phyloP scores from a whole-genome alignment of 1,140 invertebrate genomes.

The Caerostris extrusa region DNA sequence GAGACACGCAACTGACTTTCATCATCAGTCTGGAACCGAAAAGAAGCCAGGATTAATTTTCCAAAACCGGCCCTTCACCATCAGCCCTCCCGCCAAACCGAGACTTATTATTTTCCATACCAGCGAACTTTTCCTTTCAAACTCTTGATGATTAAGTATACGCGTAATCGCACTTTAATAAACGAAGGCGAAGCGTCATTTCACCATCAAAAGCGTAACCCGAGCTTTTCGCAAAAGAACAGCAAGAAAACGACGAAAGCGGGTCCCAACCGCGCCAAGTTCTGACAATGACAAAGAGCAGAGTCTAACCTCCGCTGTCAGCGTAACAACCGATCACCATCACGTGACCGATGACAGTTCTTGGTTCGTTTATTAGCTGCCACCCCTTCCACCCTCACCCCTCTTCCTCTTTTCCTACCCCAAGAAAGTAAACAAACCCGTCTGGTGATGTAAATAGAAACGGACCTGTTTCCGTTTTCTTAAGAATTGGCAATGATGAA shows the following conservation, averaged over 20 bases:
- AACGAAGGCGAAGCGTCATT: conserved; percentile 5
- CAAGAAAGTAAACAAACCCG: conserved; percentile 27
- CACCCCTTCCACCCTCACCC: too few species aligned
- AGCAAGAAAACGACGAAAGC: not conserved
- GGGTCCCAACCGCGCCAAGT: not conserved
- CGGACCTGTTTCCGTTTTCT: conserved; percentile 18
- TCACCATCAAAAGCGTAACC: conserved; percentile 22
- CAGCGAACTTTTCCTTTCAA: not conserved
- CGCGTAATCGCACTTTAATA: conserved; percentile 39
- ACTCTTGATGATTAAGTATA: not conserved
- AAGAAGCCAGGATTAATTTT: not conserved
- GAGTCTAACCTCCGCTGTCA: conserved; percentile 59
- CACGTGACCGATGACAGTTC: conserved; percentile 53
- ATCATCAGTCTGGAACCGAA: too few species aligned
- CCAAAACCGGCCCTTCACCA: not conserved
- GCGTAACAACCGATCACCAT: conserved; percentile 38
- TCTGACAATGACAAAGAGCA: conserved; percentile 62
- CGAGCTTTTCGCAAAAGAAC: not conserved
- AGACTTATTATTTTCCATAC: conserved; percentile 11
- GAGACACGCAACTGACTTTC: too few species aligned
- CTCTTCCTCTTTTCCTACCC: not conserved
- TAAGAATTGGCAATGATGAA: conserved; percentile 34
- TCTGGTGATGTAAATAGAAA: conserved; percentile 23
- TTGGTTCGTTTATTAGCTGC: conserved; percentile 56
- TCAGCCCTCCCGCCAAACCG: not conserved